Conservation (phyloP, 30 jellyfish, hydroid and myxozoan genomes). For the Aurelia coerulea region DNA sequence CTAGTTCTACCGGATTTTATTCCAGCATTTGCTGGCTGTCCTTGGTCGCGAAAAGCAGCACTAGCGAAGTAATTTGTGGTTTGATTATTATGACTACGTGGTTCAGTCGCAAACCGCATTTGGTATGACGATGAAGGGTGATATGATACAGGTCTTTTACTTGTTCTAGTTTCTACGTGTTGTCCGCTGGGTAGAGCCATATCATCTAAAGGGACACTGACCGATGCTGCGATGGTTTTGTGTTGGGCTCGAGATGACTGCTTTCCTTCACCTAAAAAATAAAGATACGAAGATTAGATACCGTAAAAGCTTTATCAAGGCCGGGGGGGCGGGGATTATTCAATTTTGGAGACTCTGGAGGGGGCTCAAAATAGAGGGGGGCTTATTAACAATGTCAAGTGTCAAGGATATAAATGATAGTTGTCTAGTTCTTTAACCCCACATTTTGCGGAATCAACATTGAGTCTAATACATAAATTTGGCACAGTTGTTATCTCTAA, state of each 20-base stretch:
- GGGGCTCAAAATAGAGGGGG: too few relatives aligned
- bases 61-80: slow-evolving; percentile 63
- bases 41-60: slow-evolving; percentile 73
- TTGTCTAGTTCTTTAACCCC: too few relatives aligned
- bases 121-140: slow-evolving; percentile 70
- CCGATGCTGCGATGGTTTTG: not conserved
- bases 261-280: not conserved
- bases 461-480: too few relatives aligned
- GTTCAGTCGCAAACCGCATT: slow-evolving; percentile 44
- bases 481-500: too few relatives aligned
- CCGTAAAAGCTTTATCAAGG: too few relatives aligned
- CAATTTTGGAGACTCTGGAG: too few relatives aligned
- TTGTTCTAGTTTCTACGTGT: not conserved
- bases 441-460: too few relatives aligned
- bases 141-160: slow-evolving; percentile 63
- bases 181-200: slow-evolving; percentile 68
- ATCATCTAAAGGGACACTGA: slow-evolving; percentile 68
- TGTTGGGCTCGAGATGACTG: slow-evolving; percentile 21
- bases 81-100: slow-evolving; percentile 44
- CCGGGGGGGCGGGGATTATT: too few relatives aligned
- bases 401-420: too few relatives aligned
- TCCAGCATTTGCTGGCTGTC: slow-evolving; percentile 22
- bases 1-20: slow-evolving; percentile 4
- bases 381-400: too few relatives aligned
- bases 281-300: not conserved